Percentiles rank a stretch among this genome's conserved stretches.
Evolutionary conservation across 2,797 vertebrate species (phyloP).

Genomic region (Propithecus deckenii): DNA sequence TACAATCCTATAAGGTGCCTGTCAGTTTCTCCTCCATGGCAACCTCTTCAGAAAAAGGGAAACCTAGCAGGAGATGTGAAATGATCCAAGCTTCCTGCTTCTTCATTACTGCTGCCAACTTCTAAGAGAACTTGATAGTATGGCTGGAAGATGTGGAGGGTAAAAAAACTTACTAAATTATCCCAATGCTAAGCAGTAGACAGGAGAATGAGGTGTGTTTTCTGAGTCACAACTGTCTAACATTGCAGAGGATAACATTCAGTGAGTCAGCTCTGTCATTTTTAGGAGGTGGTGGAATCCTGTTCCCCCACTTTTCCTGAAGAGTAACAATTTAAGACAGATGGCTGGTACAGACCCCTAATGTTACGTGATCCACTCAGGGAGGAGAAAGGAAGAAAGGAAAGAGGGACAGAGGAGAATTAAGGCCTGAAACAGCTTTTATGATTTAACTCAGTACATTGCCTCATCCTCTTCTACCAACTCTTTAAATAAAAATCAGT

Average conservation of each 20-base stretch:
- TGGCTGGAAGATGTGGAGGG: neutral
- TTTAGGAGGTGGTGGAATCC: neutral
- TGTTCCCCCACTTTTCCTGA: neutral
- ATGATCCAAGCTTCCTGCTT: neutral
- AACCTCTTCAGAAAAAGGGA: neutral
- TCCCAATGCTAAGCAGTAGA: neutral
- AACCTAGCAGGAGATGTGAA: neutral
- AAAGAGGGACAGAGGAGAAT: slow-evolving; percentile 17
- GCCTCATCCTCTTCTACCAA: neutral
- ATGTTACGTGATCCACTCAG: neutral
- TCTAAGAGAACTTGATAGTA: slow-evolving; percentile 17
- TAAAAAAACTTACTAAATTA: slow-evolving; percentile 26
- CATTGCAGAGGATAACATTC: neutral
- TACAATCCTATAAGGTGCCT: neutral
- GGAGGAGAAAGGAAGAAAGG: neutral
- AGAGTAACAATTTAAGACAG: neutral
- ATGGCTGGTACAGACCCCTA: neutral
- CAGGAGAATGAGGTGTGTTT: neutral
- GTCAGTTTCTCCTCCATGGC: neutral
- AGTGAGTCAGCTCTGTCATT: neutral
- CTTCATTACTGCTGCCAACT: neutral
- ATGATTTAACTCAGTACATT: slow-evolving; percentile 38
- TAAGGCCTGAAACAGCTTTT: slow-evolving; percentile 62
- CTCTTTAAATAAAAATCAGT: neutral
- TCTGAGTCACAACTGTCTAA: neutral